These are phyloP conservation scores for Glandiceps talaboti DNA, from an alignment of 53 echinoderm and acorn worm species.

Conservation along the genomic window DNA sequence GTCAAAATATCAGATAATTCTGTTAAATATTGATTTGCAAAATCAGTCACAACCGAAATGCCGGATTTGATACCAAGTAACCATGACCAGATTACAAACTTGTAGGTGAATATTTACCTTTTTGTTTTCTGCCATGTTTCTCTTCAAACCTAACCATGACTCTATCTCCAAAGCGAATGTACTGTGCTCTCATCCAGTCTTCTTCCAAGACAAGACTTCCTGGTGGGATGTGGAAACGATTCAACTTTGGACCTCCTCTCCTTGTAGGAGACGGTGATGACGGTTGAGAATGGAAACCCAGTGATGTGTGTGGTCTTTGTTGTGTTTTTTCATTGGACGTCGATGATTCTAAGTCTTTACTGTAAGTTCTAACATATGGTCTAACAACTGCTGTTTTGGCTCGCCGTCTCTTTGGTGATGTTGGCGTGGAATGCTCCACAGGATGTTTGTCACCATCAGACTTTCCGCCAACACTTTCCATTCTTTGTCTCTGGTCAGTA, in stretches of 20 bases:
- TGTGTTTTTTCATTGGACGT: not conserved
- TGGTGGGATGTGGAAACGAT: slow-evolving; percentile 21
- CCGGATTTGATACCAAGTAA: too few relatives aligned
- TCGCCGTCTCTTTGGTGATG: not conserved
- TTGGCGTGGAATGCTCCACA: not conserved
- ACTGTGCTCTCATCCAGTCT: slow-evolving; percentile 80
- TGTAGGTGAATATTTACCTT: too few relatives aligned
- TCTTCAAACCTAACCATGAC: slow-evolving; percentile 60
- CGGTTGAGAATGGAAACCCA: not conserved
- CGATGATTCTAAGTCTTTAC: not conserved
- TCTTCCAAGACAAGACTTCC: slow-evolving; percentile 77
- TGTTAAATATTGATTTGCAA: too few relatives aligned
- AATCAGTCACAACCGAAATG: too few relatives aligned
- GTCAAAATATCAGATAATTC: too few relatives aligned
- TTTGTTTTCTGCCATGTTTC: too few relatives aligned
- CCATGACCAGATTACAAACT: too few relatives aligned
- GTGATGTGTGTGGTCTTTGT: not conserved
- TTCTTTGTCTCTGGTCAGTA: not conserved
- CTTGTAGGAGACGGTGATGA: slow-evolving; percentile 14
- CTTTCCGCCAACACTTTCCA: not conserved
- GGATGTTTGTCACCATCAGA: not conserved
- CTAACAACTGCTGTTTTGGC: not conserved
- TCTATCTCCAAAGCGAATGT: slow-evolving; percentile 63
- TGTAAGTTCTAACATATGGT: not conserved
- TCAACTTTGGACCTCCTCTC: slow-evolving; percentile 21